Conservation (phyloP, 2,888 invertebrate genomes). For the Elmis aenea region DNA sequence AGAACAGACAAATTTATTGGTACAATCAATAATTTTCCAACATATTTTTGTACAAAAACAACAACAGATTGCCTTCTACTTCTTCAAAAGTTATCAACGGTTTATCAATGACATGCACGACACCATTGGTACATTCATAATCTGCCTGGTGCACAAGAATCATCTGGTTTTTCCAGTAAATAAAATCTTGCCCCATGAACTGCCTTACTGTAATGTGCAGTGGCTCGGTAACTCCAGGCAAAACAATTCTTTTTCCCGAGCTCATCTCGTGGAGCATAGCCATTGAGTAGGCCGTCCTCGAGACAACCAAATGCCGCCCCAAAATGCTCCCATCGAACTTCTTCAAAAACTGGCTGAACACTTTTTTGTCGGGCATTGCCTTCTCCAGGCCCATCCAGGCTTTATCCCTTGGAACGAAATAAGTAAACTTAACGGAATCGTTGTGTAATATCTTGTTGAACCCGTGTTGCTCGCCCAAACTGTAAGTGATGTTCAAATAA, state of each 20-base stretch:
- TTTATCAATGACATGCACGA: constrained; percentile 86
- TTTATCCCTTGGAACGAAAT: constrained; percentile 81
- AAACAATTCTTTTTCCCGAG: constrained; percentile 11
- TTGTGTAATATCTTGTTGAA: constrained; percentile 72
- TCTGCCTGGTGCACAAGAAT: constrained; percentile 81
- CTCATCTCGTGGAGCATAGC: constrained; percentile 66
- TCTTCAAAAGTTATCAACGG: too few relatives aligned
- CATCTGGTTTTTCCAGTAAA: constrained; percentile 54
- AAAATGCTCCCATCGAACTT: constrained; percentile 49
- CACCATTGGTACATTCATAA: constrained; percentile 90
- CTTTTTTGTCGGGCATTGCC: constrained; percentile 52
- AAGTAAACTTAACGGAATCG: constrained; percentile 72
- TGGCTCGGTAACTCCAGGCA: constrained; percentile 16
- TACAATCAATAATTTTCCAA: too few relatives aligned
- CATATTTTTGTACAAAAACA: too few relatives aligned
- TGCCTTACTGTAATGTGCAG: constrained; percentile 24
- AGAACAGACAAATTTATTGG: too few relatives aligned
- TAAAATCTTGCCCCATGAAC: constrained; percentile 27
- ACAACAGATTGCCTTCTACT: too few relatives aligned
- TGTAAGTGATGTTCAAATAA: constrained; percentile 72
- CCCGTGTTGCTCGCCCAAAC: constrained; percentile 64
- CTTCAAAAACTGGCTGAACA: constrained; percentile 67
- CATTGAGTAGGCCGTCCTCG: constrained; percentile 68
- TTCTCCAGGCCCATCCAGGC: constrained; percentile 66
- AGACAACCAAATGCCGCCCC: constrained; percentile 80